Evolutionary conservation across 2,888 invertebrate genomes (phyloP).

Genomic region (Argyresthia goedartella): DNA sequence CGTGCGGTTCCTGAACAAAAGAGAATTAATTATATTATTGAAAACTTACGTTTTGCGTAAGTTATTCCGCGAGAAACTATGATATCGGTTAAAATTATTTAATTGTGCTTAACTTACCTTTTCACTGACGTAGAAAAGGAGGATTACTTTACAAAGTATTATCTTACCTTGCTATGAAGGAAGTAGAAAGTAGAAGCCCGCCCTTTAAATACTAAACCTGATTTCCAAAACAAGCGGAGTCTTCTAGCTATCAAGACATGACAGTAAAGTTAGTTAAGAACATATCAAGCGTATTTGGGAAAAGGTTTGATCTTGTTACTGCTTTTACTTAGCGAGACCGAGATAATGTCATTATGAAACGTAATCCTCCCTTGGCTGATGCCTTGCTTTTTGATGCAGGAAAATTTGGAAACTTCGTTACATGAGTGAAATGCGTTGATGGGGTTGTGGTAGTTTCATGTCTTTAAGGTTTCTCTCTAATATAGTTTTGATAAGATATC

Average conservation of each 20-base stretch:
- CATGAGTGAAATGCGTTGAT: neutral
- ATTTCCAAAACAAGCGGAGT: neutral
- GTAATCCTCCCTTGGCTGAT: slow-evolving; percentile 21
- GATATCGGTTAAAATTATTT: too few relatives aligned
- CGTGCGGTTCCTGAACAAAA: too few relatives aligned
- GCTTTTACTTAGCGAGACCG: slow-evolving; percentile 33
- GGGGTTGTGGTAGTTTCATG: neutral
- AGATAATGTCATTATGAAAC: slow-evolving; percentile 37
- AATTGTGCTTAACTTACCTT: too few relatives aligned
- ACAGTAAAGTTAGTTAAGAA: slow-evolving; percentile 33
- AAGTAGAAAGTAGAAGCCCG: neutral
- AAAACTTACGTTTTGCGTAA: too few relatives aligned
- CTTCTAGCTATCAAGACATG: neutral
- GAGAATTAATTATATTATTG: too few relatives aligned
- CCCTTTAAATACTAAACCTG: too few relatives aligned
- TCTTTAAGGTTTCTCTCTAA: too few relatives aligned
- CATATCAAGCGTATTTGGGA: slow-evolving; percentile 25
- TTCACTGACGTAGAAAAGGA: too few relatives aligned
- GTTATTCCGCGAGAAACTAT: too few relatives aligned
- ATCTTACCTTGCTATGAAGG: neutral
- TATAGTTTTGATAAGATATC: too few relatives aligned
- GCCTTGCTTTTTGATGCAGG: slow-evolving; percentile 15
- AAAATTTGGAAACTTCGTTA: neutral
- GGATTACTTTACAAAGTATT: neutral
- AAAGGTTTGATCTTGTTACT: slow-evolving; percentile 35